A percentile compares a stretch with the other conserved stretches of the same genome.
Conservation (phyloP, 2,888 invertebrate genomes). For the Harmothoe impar region DNA sequence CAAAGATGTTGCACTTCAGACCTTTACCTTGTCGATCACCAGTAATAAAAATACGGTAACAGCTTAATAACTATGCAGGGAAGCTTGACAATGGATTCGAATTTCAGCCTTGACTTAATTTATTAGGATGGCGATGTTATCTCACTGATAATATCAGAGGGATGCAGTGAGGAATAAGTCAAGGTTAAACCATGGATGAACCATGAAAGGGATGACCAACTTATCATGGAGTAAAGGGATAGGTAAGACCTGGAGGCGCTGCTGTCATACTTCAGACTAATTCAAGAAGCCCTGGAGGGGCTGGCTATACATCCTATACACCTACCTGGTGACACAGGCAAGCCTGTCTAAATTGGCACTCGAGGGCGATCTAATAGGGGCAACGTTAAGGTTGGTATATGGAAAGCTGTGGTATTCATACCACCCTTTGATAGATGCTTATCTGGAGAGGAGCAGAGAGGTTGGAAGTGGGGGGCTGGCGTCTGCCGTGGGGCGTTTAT, state of each 20-base stretch:
- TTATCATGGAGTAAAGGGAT: background rate
- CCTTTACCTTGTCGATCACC: too few relatives aligned
- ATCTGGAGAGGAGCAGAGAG: background rate
- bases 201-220: background rate
- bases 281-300: background rate
- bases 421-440: constrained; percentile 8
- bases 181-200: constrained; percentile 3
- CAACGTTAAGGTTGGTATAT: constrained; percentile 25
- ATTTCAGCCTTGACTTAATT: background rate
- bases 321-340: background rate
- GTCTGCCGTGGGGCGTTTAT: background rate
- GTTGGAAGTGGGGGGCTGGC: background rate
- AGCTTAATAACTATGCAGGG: background rate
- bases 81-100: background rate
- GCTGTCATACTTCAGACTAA: constrained; percentile 22
- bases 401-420: constrained; percentile 3
- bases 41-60: background rate
- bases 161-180: background rate
- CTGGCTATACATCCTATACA: background rate
- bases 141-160: background rate
- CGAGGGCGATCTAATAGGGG: background rate
- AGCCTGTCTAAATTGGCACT: constrained; percentile 11
- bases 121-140: background rate
- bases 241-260: background rate
- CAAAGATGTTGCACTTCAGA: too few relatives aligned